A percentile compares a stretch with the other conserved stretches of the same genome.
Evolutionary conservation across 2,797 vertebrate genomes (phyloP).

Genomic region (Enteromius argenteus): DNA sequence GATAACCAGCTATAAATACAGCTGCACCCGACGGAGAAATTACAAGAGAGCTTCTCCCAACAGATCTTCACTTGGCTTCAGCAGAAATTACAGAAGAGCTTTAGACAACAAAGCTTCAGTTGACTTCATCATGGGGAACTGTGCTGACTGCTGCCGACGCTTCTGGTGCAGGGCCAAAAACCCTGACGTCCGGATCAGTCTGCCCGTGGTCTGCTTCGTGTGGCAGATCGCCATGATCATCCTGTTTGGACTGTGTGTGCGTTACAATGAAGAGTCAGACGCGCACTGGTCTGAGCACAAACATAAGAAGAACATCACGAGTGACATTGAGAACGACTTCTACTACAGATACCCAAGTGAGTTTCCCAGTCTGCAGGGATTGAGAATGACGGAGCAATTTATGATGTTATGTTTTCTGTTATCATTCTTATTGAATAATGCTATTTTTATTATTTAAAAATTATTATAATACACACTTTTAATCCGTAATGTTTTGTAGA

Average conservation of each 20-base stretch:
- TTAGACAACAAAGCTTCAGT: not conserved
- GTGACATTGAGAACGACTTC: slow-evolving; percentile 90
- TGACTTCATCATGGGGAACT: slow-evolving; percentile 73
- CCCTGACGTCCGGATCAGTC: slow-evolving; percentile 85
- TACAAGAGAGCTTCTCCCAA: slow-evolving; percentile 25
- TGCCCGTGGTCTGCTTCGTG: slow-evolving; percentile 85
- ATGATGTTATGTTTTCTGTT: too few relatives aligned
- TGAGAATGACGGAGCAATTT: too few relatives aligned
- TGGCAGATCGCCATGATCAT: slow-evolving; percentile 89
- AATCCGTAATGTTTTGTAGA: not conserved
- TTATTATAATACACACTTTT: not conserved
- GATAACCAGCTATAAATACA: slow-evolving; percentile 33
- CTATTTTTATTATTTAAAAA: too few relatives aligned
- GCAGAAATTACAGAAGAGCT: slow-evolving; percentile 35
- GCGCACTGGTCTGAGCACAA: slow-evolving; percentile 78
- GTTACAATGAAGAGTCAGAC: slow-evolving; percentile 83
- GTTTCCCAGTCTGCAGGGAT: slow-evolving; percentile 67
- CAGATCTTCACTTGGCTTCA: slow-evolving; percentile 31
- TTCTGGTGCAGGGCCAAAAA: slow-evolving; percentile 74
- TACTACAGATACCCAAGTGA: slow-evolving; percentile 97
- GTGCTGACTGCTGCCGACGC: slow-evolving; percentile 4
- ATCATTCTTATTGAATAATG: not conserved
- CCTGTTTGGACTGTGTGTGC: slow-evolving; percentile 91
- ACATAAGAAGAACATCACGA: slow-evolving; percentile 73
- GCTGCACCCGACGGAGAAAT: slow-evolving; percentile 28